Evolutionary conservation across 2,113 vertebrate genomes (phyloP).

Genomic region (Cheilinus undulatus): DNA sequence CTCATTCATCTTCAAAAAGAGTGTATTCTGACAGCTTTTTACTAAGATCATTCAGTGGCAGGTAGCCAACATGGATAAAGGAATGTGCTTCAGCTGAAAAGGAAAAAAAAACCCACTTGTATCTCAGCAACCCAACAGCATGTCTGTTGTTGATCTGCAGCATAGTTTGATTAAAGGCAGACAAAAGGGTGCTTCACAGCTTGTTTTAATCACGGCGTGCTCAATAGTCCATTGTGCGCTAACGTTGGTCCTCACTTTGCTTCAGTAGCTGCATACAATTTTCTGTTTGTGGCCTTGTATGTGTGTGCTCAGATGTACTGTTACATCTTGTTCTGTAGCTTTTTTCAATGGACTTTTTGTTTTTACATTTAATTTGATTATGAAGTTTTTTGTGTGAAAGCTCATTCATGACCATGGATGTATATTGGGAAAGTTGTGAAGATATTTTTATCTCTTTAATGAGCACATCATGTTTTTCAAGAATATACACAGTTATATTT

Average conservation of each 20-base stretch:
- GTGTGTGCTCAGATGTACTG: slow-evolving; percentile 25
- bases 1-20: slow-evolving; percentile 42
- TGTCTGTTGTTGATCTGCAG: slow-evolving; percentile 50
- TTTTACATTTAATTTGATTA: slow-evolving; percentile 5
- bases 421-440: too few relatives aligned
- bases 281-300: slow-evolving; percentile 30
- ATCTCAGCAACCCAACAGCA: slow-evolving; percentile 50
- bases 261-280: slow-evolving; percentile 53
- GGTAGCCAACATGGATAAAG: slow-evolving; percentile 56
- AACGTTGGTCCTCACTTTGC: slow-evolving; percentile 46
- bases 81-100: slow-evolving; percentile 4
- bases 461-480: too few relatives aligned
- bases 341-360: slow-evolving; percentile 27
- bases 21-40: slow-evolving; percentile 28
- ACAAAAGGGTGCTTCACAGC: slow-evolving; percentile 57
- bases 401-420: too few relatives aligned
- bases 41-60: slow-evolving; percentile 51
- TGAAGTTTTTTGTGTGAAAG: neutral
- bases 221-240: slow-evolving; percentile 60
- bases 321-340: slow-evolving; percentile 29
- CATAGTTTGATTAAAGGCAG: slow-evolving; percentile 61
- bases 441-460: too few relatives aligned
- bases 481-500: too few relatives aligned
- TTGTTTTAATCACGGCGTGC: slow-evolving; percentile 61
- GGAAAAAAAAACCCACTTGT: slow-evolving; percentile 18